A percentile compares a stretch with the other conserved stretches of the same genome.
These are phyloP conservation scores for Pao palembangensis DNA, from an alignment of 2,113 vertebrate species.

Conservation along the genomic window DNA sequence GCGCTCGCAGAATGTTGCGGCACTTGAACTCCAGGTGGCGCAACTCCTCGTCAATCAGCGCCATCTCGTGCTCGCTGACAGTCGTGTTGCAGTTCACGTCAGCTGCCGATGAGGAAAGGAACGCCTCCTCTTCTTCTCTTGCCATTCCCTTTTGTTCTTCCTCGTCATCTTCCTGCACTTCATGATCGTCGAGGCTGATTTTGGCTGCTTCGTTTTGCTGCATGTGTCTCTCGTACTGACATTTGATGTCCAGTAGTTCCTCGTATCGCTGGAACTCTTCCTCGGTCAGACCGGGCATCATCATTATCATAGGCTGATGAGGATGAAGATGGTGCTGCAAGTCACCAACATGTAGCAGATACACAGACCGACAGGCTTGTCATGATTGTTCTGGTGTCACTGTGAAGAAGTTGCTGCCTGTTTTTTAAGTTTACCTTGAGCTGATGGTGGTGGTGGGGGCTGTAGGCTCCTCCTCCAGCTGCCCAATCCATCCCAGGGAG, in stretches of 20 bases:
- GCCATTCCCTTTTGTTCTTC: conserved; percentile 1
- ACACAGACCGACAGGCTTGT: neutral
- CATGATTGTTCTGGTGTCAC: neutral
- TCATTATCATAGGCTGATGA: conserved; percentile 52
- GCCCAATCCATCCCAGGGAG: conserved; percentile 59
- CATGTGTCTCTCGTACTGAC: conserved; percentile 74
- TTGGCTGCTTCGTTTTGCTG: neutral
- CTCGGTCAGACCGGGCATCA: conserved; percentile 78
- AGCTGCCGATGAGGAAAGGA: conserved; percentile 26
- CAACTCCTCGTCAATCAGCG: conserved; percentile 83
- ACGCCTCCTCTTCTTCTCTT: neutral
- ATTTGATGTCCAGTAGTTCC: conserved; percentile 81
- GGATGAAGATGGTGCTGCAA: conserved; percentile 33
- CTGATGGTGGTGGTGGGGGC: conserved; percentile 38
- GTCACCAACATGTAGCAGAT: conserved; percentile 10
- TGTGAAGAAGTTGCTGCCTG: neutral
- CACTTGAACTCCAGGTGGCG: conserved; percentile 88
- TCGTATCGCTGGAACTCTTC: conserved; percentile 82
- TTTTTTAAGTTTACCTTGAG: conserved; percentile 28
- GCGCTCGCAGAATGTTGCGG: conserved; percentile 81
- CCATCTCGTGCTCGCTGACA: conserved; percentile 77
- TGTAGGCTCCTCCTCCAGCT: conserved; percentile 15
- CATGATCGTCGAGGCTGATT: neutral
- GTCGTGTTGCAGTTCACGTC: conserved; percentile 75
- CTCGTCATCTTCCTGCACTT: conserved; percentile 37